A percentile compares a stretch with the other conserved stretches of the same genome.
Evolutionary conservation across 2,888 invertebrate genomes (phyloP).

Genomic region (Caenorhabditis sp.): DNA sequence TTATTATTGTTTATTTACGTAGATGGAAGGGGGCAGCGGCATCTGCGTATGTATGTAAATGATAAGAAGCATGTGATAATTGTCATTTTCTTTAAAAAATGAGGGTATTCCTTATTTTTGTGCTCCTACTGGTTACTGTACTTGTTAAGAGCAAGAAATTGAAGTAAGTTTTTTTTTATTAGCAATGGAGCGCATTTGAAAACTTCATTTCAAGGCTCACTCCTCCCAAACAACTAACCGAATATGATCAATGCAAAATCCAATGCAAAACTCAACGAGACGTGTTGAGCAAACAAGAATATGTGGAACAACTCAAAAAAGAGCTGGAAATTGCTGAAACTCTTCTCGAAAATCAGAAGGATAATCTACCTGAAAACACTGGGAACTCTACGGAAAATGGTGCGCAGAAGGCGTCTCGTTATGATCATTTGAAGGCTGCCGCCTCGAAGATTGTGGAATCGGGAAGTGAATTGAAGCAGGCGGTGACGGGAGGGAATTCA

Average conservation of each 20-base stretch:
- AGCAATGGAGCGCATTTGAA: too few species aligned
- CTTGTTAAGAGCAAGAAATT: neutral
- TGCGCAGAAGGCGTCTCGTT: conserved; percentile 6
- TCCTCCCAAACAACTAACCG: conserved; percentile 21
- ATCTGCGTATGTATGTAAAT: too few species aligned
- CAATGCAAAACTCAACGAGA: conserved; percentile 53
- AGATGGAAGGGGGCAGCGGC: too few species aligned
- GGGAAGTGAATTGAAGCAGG: conserved; percentile 27
- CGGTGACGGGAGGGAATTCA: conserved; percentile 20
- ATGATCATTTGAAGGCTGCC: conserved; percentile 34
- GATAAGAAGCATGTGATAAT: too few species aligned
- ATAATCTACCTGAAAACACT: neutral
- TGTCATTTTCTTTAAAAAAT: too few species aligned
- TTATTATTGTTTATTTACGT: too few species aligned
- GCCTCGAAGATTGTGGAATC: conserved; percentile 32
- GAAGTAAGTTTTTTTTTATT: neutral
- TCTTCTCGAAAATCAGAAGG: neutral
- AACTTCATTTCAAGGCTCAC: neutral
- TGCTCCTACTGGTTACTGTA: neutral
- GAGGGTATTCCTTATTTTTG: neutral
- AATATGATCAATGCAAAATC: conserved; percentile 56
- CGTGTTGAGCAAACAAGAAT: conserved; percentile 33
- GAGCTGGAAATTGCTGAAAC: conserved; percentile 51
- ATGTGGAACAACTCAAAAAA: conserved; percentile 47
- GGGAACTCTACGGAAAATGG: neutral